Evolutionary conservation across 2,888 invertebrate genomes (phyloP).

Genomic region (Hirtodrosophila histrioides): DNA sequence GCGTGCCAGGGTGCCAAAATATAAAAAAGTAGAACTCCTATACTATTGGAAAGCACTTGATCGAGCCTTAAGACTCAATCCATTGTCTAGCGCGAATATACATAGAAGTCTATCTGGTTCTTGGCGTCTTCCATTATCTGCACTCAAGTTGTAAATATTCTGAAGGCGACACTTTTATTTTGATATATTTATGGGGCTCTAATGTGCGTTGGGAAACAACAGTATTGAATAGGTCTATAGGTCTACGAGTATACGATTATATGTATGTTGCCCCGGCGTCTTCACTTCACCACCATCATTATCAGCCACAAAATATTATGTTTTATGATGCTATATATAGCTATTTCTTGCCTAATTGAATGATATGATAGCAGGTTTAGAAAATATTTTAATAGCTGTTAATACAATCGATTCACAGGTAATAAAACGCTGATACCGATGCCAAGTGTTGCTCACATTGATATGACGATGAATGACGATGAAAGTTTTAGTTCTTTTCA

Average conservation of each 20-base stretch:
- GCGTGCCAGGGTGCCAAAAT: conserved; percentile 49
- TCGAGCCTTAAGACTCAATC: conserved; percentile 9
- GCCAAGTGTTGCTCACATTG: conserved; percentile 39
- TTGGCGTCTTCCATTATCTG: conserved; percentile 69
- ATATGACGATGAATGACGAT: conserved; percentile 38
- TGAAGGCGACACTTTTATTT: conserved; percentile 75
- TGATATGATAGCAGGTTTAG: conserved; percentile 74
- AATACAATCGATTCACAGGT: conserved; percentile 76
- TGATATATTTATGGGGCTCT: conserved; percentile 73
- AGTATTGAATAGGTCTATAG: conserved; percentile 48
- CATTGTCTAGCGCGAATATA: conserved; percentile 53
- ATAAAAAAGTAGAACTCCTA: conserved; percentile 1
- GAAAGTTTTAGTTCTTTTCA: background rate
- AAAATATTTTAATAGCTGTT: conserved; percentile 77
- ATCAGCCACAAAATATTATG: conserved; percentile 65
- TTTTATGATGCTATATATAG: conserved; percentile 76
- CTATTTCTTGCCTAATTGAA: conserved; percentile 76
- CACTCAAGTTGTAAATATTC: conserved; percentile 60
- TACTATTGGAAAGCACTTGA: conserved; percentile 5
- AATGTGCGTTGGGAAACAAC: conserved; percentile 58
- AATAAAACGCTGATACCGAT: conserved; percentile 66
- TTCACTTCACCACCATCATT: conserved; percentile 46
- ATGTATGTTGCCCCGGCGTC: conserved; percentile 7
- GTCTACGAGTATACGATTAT: conserved; percentile 2
- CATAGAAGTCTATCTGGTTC: conserved; percentile 42